Evolutionary conservation across 2,113 vertebrate genomes (phyloP), one percentile per base, ranked within the genome.

Genomic region (Hypanus sabinus): DNA sequence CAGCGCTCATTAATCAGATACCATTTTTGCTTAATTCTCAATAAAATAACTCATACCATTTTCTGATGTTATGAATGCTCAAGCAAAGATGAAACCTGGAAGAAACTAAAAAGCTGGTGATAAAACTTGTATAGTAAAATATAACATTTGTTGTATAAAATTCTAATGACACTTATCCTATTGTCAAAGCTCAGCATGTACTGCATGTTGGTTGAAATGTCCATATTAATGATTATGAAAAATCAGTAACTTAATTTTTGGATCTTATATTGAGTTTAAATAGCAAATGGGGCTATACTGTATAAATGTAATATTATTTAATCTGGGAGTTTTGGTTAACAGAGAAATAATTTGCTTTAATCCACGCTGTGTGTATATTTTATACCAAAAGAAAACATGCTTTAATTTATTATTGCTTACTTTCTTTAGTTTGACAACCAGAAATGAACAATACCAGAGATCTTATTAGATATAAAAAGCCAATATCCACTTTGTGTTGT

Each of bases 61-160:
- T 30, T 55, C 91, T 93, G 70, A 68, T 68, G 30, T 24, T 38
- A 92, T 16, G 36, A 5, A 75, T 93, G 36, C 0, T 73, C 33
- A 93, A 36, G 20, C 68, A 93, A 75, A 70, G 70, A 73, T 93
- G 68, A 93, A 93, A 93, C 36, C 18, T 93, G 91, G 65, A 93
- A 75, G 36, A 24, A 93, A 93, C 20, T 73, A 24, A 93, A 93
- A 70, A 55, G 10, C 33, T 93, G 68, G 36, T 93, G 68, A 93
- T 65, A 73, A 70, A 92, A 71, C 38, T 93, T 71, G 70, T 73
- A 93, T 93, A 93, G 70, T 93, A 93, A 93, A 93, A 93, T 93
- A 93, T 73, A 93, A 93, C 71, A 93, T 93, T 75, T 93, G 68
- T 73, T 92, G 68, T 93, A 93, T 73, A 75, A 93, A 93, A 93